A percentile compares a stretch with the other conserved stretches of the same genome.
phyloP scores from a whole-genome alignment of 2,113 vertebrate species.

The Corvus cornix region DNA sequence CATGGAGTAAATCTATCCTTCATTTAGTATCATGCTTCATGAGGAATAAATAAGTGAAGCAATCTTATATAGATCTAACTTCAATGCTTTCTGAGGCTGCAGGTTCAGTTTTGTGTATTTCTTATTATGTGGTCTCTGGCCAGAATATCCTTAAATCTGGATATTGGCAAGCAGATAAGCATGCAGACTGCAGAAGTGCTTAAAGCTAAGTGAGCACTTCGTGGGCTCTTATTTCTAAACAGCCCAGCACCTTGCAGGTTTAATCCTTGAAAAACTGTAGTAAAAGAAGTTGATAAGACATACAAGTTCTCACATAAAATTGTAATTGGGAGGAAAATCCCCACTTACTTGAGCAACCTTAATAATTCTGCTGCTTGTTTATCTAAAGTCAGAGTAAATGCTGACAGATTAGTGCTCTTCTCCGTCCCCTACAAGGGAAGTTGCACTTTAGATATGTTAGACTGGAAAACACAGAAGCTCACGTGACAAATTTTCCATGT shows the following conservation, averaged over 20 bases:
- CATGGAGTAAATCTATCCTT: background rate
- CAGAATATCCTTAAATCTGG: background rate
- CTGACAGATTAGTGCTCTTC: background rate
- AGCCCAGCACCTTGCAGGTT: background rate
- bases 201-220: background rate
- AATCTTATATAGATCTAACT: background rate
- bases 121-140: background rate
- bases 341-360: background rate
- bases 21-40: background rate
- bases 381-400: background rate
- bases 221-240: background rate
- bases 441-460: accelerated
- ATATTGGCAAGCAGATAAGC: background rate
- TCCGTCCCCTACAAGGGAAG: accelerated
- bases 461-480: background rate
- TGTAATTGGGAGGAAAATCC: background rate
- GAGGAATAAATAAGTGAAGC: background rate
- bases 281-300: background rate
- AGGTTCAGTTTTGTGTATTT: background rate
- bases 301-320: background rate
- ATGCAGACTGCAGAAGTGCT: background rate
- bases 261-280: background rate
- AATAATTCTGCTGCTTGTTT: background rate
- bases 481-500: background rate
- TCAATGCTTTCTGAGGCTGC: background rate